Conservation (phyloP, 2,888 invertebrate species). For the Rhyacophila evoluta region DNA sequence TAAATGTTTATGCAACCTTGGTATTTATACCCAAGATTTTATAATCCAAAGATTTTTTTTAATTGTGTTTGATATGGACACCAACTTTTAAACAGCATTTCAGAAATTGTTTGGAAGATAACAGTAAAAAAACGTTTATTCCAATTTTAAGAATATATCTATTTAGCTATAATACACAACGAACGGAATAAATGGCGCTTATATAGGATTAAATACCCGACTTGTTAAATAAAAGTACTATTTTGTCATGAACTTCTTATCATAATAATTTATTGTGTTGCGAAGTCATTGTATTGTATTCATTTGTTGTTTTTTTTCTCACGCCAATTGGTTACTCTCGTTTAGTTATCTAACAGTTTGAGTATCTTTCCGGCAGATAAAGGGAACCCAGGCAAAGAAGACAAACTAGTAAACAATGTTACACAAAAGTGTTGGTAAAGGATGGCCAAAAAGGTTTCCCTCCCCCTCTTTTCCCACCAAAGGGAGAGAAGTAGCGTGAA, state of each 20-base stretch:
- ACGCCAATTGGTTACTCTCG: background rate
- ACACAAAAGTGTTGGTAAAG: conserved; percentile 46
- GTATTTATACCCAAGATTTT: too few relatives aligned
- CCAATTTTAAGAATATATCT: too few relatives aligned
- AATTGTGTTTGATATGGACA: too few relatives aligned
- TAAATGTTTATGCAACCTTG: too few relatives aligned
- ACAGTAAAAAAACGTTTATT: too few relatives aligned
- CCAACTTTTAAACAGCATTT: too few relatives aligned
- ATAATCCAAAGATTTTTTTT: too few relatives aligned
- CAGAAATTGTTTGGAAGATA: too few relatives aligned
- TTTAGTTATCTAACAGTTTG: conserved; percentile 35
- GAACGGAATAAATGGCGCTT: too few relatives aligned
- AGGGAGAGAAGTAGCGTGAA: background rate
- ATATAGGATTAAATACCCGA: too few relatives aligned
- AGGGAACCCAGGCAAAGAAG: conserved; percentile 31
- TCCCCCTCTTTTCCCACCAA: background rate
- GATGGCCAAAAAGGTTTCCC: conserved; percentile 29
- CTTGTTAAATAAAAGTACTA: background rate
- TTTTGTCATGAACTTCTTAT: background rate
- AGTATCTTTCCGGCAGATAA: conserved; percentile 33
- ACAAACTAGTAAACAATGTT: conserved; percentile 50
- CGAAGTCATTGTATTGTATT: background rate
- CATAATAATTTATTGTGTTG: background rate
- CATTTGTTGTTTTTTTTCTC: background rate
- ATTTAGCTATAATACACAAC: too few relatives aligned